Percentiles rank a stretch among this genome's conserved stretches.
Conservation (phyloP, 2,797 vertebrate species). For the Leuciscus waleckii region DNA sequence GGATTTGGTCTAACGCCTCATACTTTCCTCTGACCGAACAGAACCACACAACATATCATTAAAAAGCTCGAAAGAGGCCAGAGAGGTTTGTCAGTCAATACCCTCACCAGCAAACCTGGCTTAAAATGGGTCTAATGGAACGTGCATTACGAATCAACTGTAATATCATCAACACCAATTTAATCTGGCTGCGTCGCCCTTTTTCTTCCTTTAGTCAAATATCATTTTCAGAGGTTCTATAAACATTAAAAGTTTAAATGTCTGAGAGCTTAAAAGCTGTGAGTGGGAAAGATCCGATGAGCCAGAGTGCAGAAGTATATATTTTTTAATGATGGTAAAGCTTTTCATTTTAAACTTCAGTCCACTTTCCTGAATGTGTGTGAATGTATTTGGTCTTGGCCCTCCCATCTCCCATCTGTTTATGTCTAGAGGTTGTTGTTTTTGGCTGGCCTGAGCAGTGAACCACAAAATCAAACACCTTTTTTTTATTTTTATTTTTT, state of each 20-base stretch:
- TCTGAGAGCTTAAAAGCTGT: slow-evolving; percentile 29
- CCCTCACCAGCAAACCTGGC: neutral
- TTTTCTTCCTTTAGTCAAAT: slow-evolving; percentile 18
- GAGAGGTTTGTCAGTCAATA: slow-evolving; percentile 26
- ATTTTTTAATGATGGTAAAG: neutral
- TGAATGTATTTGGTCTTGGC: slow-evolving; percentile 14
- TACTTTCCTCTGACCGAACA: neutral
- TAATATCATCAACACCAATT: neutral
- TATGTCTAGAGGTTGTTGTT: neutral
- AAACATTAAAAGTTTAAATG: neutral
- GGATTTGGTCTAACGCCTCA: slow-evolving; percentile 1
- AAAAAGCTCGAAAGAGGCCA: slow-evolving; percentile 25
- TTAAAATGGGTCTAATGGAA: slow-evolving; percentile 12
- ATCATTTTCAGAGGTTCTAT: slow-evolving; percentile 11
- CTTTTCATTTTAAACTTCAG: slow-evolving; percentile 13
- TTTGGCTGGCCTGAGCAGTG: neutral
- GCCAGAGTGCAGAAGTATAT: neutral
- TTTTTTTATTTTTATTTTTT: neutral
- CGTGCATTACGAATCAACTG: neutral
- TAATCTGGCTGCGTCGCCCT: neutral
- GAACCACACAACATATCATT: slow-evolving; percentile 8
- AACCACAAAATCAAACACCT: neutral
- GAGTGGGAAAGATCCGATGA: neutral
- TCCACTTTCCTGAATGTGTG: neutral
- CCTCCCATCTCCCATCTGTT: neutral